phyloP scores from a whole-genome alignment of 2,888 invertebrate species.

The Prosopocoilus inquinatus region DNA sequence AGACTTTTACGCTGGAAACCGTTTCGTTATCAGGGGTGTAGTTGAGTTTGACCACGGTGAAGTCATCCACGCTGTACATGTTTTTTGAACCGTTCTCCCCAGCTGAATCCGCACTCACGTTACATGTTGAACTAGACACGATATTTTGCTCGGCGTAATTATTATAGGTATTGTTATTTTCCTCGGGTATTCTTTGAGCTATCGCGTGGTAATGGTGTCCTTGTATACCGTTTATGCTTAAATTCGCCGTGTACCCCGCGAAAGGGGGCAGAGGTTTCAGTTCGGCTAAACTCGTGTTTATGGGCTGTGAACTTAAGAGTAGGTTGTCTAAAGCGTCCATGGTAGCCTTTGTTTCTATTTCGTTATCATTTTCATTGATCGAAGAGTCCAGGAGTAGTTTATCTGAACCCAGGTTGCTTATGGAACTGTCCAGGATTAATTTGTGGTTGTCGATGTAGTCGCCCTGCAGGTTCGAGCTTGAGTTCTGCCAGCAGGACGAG shows the following conservation, averaged over 20 bases:
- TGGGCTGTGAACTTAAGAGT: constrained; percentile 55
- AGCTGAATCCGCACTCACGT: constrained; percentile 58
- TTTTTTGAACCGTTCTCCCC: constrained; percentile 53
- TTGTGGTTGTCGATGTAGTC: constrained; percentile 58
- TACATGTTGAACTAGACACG: constrained; percentile 71
- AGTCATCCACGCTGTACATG: constrained; percentile 54
- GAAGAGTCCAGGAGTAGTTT: constrained; percentile 51
- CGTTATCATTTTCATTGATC: constrained; percentile 52
- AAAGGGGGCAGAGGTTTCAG: constrained; percentile 84
- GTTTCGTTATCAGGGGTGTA: constrained; percentile 57
- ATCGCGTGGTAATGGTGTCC: constrained; percentile 87
- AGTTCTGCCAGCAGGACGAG: constrained; percentile 67
- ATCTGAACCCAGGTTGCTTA: constrained; percentile 49
- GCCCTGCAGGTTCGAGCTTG: constrained; percentile 51
- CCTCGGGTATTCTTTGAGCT: constrained; percentile 71
- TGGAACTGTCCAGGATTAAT: constrained; percentile 58
- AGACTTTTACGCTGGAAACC: constrained; percentile 54
- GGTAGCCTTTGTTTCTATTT: constrained; percentile 50
- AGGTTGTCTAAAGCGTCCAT: constrained; percentile 72
- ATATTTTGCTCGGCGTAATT: constrained; percentile 59
- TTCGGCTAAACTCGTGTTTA: constrained; percentile 71
- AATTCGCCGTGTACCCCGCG: constrained; percentile 80
- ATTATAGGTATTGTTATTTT: constrained; percentile 64
- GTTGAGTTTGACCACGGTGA: constrained; percentile 44
- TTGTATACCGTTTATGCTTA: constrained; percentile 84